Evolutionary conservation across 2,888 invertebrate species (phyloP), one percentile per base, ranked within the genome.

Genomic region (Leucoma salicis): DNA sequence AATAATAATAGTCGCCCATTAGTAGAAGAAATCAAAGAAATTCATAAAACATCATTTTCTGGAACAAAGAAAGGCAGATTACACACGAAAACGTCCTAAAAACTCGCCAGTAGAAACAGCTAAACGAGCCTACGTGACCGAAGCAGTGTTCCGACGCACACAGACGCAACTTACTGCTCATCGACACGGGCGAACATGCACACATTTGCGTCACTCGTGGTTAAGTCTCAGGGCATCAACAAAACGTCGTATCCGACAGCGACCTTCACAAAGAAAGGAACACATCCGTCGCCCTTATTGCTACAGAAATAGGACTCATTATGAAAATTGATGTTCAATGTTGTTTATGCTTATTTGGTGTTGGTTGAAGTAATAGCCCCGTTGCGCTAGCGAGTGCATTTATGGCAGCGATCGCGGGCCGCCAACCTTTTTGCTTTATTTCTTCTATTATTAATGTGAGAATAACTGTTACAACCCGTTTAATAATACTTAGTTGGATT

Each of bases 331-430:
- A 31, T 43, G 46, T 46, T 39, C 27, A 47, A 56, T 49, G 72
- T 46, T 71, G 56, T 42, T 72, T 77, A 54, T 10, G 44, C 14
- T 70, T 11, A 51, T 61, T 36, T 35, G 38, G 14, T 42, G 38
- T 39, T 52, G 48, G 21, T 31, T 11, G 24, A 39, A 52, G 74
- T 74, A 74, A 78, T 78, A 82, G 82, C 84, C 77, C 81, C 82
- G 83, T 82, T 84, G 86, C 83, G 84, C 84, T 84, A 78, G 83
- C 74, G 81, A 83, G 85, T 88, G 88, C 88, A 87, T 87, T 87
- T 88, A 87, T 83, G 86, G 86, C 74, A 78, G 76, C 69, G 67
- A 63, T 67, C 80, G 69, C 64, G 62, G 67, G 74, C 80, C 77
- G 79, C 67, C 80, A 87, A 88, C 86, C 79, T 85, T 87, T 85